A percentile compares a stretch with the other conserved stretches of the same genome.
phyloP scores from a whole-genome alignment of 2,888 invertebrate genomes.

The Leptopterna dolabrata region DNA sequence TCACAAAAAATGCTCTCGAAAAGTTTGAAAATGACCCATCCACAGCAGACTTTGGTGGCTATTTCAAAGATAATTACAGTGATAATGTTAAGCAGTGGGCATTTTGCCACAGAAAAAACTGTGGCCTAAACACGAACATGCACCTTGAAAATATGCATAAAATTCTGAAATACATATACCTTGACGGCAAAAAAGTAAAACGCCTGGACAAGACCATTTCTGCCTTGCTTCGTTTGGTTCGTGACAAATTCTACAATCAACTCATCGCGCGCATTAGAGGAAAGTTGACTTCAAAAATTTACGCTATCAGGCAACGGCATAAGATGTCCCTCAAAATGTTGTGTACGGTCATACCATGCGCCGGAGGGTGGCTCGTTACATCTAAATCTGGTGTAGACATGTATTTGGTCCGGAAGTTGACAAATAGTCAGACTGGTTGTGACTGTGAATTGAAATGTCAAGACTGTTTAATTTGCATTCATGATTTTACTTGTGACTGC shows the following conservation, averaged over 20 bases:
- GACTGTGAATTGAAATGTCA: background rate
- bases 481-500: constrained; percentile 25
- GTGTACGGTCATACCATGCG: background rate
- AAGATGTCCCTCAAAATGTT: background rate
- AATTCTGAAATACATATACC: constrained; percentile 61
- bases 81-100: too few relatives aligned
- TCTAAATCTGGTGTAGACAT: background rate
- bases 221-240: constrained; percentile 61
- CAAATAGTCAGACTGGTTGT: background rate
- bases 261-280: constrained; percentile 63
- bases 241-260: constrained; percentile 62
- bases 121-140: constrained; percentile 63
- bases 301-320: background rate
- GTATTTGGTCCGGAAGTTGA: background rate
- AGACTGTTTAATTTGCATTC: constrained; percentile 27
- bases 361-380: constrained; percentile 6
- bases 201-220: constrained; percentile 61
- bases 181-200: constrained; percentile 61
- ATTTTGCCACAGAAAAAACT: constrained; percentile 60
- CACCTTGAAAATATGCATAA: constrained; percentile 63
- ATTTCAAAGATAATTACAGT: constrained; percentile 54
- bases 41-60: background rate
- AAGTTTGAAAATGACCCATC: background rate
- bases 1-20: background rate
- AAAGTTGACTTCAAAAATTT: constrained; percentile 57